phyloP scores from a whole-genome alignment of 2,888 invertebrate species.

The Acronicta leporina region DNA sequence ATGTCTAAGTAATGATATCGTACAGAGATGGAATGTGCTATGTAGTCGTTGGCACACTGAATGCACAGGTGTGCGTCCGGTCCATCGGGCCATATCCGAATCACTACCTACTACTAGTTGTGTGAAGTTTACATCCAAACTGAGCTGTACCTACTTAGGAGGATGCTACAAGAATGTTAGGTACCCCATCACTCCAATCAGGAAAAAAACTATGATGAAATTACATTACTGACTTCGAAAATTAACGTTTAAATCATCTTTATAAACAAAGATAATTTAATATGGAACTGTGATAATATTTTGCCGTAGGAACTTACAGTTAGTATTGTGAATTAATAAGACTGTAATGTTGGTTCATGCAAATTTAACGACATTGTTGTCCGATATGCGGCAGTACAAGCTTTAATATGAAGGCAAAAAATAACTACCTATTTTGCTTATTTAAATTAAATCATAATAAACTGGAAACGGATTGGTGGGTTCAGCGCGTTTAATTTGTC shows the following conservation, averaged over 20 bases:
- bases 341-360: too few species aligned
- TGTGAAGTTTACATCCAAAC: slow-evolving; percentile 37
- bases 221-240: not conserved
- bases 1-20: slow-evolving; percentile 60
- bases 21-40: slow-evolving; percentile 71
- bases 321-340: too few species aligned
- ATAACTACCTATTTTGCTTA: too few species aligned
- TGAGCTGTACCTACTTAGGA: slow-evolving; percentile 37
- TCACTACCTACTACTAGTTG: slow-evolving; percentile 55
- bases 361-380: too few species aligned
- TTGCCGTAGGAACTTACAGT: too few species aligned
- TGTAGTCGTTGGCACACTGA: slow-evolving; percentile 61
- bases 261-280: too few species aligned
- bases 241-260: too few species aligned
- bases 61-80: slow-evolving; percentile 87
- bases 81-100: slow-evolving; percentile 76
- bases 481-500: slow-evolving; percentile 34
- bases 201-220: slow-evolving; percentile 9
- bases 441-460: slow-evolving; percentile 12
- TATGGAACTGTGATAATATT: too few species aligned
- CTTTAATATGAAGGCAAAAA: not conserved
- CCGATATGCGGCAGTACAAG: not conserved
- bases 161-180: slow-evolving; percentile 18
- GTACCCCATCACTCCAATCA: slow-evolving; percentile 15
- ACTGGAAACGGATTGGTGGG: slow-evolving; percentile 10